Evolutionary conservation across 1,140 invertebrate genomes (phyloP).

Genomic region (Drosophila kanapiae): DNA sequence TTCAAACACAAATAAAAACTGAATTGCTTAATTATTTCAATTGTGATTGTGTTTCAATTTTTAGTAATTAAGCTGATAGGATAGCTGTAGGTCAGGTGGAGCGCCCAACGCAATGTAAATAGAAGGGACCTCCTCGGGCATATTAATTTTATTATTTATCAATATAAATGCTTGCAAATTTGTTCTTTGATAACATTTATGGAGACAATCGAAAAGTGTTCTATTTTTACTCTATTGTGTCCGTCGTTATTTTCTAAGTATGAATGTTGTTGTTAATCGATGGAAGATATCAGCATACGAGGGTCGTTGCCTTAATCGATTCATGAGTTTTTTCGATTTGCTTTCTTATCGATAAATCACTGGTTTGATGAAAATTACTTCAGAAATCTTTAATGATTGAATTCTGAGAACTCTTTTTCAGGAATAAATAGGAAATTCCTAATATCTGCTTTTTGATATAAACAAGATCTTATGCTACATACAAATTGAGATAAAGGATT

Average conservation of each 20-base stretch:
- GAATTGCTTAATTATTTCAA: too few relatives aligned
- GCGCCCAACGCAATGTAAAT: neutral
- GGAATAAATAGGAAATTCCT: too few relatives aligned
- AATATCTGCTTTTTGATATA: neutral
- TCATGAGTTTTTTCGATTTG: neutral
- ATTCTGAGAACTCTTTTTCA: neutral
- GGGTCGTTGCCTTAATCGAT: neutral
- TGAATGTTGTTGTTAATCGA: too few relatives aligned
- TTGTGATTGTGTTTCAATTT: too few relatives aligned
- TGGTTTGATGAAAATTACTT: neutral
- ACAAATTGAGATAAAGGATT: neutral
- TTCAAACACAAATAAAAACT: too few relatives aligned
- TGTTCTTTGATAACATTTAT: constrained; percentile 12
- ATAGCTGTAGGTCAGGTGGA: too few relatives aligned
- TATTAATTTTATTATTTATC: neutral
- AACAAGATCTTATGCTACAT: neutral
- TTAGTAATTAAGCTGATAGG: neutral
- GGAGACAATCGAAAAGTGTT: constrained; percentile 7
- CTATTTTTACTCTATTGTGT: neutral
- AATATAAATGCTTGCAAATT: neutral
- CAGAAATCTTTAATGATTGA: neutral
- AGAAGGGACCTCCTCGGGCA: neutral
- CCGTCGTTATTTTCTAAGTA: too few relatives aligned
- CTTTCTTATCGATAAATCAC: neutral
- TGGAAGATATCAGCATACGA: neutral